Base-by-base conservation (phyloP, 2,888 invertebrate genomes). In the Hetaerina titia region DNA sequence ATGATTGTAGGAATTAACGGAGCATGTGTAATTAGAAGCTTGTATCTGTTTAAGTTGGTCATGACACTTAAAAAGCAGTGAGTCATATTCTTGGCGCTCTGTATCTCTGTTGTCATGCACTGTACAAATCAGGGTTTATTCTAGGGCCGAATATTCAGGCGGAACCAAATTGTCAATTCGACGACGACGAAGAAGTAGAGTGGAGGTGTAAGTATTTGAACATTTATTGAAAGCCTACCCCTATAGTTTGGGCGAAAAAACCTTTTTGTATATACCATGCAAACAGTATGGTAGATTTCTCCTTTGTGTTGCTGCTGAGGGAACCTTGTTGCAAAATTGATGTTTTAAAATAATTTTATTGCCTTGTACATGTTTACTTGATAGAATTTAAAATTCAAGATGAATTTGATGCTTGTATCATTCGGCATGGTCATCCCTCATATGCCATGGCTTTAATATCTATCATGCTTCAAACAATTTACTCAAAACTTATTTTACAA, bases 61-160 rank as follows among this genome's bases (percentile, higher is more conserved):
- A 56, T 92, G 69, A 92, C 56, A 63, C 81, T 31, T 90, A 25
- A 45, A 69, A 57, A 74, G 31, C 92, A 56, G 56, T 92, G 56
- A 64, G 81, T 69, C 19, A 69, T 69, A 69, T 69, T 69, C 64
- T 69, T 92, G 56, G 69, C 92, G 90, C 64, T 64, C 69, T 92
- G 45, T 92, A 69, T 60, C 56, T 92, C 56, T 90, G 74, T 90
- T 95, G 94, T 95, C 95, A 95, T 95, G 95, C 95, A 95, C 95
- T 95, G 95, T 95, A 95, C 95, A 95, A 95, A 95, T 95, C 95
- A 95, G 95, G 95, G 95, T 95, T 95, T 95, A 95, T 95, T 97
- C 97, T 97, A 97, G 97, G 97, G 97, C 97, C 97, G 97, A 97
- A 97, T 97, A 97, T 96, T 97, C 97, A 97, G 97, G 97, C 97